Evolutionary conservation across 2,113 vertebrate genomes (phyloP).

Genomic region (Heterotis niloticus): DNA sequence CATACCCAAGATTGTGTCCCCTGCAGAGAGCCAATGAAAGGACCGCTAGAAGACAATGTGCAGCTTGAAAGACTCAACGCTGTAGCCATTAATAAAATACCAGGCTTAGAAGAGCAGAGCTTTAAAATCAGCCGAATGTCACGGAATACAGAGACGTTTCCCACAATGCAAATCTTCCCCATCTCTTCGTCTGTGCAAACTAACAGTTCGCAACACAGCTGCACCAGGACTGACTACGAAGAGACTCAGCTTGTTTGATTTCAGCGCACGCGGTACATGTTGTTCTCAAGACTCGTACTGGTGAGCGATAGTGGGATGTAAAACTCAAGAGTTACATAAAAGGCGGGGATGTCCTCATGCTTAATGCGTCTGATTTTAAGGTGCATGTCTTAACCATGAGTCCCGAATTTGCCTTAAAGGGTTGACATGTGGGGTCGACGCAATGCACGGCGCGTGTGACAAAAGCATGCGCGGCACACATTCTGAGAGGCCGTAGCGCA

Average conservation of each 20-base stretch:
- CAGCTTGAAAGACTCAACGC: constrained; percentile 12
- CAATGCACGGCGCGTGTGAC: neutral
- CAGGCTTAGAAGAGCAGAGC: neutral
- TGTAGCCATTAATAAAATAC: constrained; percentile 12
- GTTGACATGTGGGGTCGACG: no score
- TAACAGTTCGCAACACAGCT: no score
- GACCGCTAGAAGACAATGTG: neutral
- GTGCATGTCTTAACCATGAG: no score
- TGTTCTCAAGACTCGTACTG: neutral
- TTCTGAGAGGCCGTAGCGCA: neutral
- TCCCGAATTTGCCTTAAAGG: no score
- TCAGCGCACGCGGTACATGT: neutral
- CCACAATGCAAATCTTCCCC: neutral
- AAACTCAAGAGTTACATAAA: no score
- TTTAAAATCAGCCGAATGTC: neutral
- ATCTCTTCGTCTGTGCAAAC: no score
- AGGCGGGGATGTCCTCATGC: no score
- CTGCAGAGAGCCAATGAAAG: neutral
- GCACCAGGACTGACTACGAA: no score
- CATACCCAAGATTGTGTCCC: neutral
- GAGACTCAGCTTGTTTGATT: no score
- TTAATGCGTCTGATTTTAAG: no score
- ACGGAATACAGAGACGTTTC: neutral
- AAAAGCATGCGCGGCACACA: neutral
- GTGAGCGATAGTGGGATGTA: neutral